Evolutionary conservation across 1,140 invertebrate species (phyloP).

Genomic region (Helicorthomorpha holstii): DNA sequence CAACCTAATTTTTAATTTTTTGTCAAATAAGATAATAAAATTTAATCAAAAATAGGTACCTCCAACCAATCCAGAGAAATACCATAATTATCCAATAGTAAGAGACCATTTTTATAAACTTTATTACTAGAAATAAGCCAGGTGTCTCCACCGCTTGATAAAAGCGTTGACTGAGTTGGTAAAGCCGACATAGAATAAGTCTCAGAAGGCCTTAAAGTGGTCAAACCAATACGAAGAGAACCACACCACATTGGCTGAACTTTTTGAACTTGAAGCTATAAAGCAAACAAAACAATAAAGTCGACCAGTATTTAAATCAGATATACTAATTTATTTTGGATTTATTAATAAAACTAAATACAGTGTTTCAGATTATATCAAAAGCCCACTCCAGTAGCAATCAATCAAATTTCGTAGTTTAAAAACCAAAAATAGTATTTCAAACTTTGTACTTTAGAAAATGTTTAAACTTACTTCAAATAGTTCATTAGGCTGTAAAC

Average conservation of each 20-base stretch:
- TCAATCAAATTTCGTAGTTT: no score
- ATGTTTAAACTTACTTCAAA: slow-evolving; percentile 37
- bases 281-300: slow-evolving; percentile 17
- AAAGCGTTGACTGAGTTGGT: slow-evolving; percentile 24
- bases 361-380: no score
- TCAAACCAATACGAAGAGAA: slow-evolving; percentile 55
- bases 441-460: no score
- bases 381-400: no score
- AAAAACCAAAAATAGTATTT: no score
- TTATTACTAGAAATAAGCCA: slow-evolving; percentile 27
- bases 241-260: slow-evolving; percentile 49
- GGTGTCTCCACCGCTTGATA: slow-evolving; percentile 23
- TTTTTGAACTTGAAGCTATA: slow-evolving; percentile 47
- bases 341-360: no score
- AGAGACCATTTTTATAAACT: slow-evolving; percentile 20
- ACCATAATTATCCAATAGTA: slow-evolving; percentile 28
- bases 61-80: slow-evolving; percentile 23
- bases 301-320: no score
- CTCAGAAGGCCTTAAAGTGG: slow-evolving; percentile 43
- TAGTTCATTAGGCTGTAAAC: slow-evolving; percentile 31
- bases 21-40: background rate
- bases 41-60: slow-evolving; percentile 1
- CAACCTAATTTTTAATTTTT: slow-evolving; percentile 28
- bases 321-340: no score
- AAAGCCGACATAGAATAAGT: slow-evolving; percentile 36